Evolutionary conservation across 2,797 vertebrate species (phyloP), one percentile per base, ranked within the genome.

Genomic region (Falco peregrinus): DNA sequence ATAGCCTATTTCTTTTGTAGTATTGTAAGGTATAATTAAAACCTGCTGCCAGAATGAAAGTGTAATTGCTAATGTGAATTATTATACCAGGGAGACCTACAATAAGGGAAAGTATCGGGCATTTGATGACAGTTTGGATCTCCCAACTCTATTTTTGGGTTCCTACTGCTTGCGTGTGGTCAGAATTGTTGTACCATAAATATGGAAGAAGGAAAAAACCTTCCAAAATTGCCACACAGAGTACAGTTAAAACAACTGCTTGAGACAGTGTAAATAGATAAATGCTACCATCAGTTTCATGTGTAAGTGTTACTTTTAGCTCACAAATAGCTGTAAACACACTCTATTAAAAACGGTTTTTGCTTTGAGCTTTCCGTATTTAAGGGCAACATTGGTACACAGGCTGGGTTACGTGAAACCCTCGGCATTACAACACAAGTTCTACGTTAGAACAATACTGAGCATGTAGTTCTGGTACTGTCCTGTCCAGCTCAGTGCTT

Each of bases 1-100:
- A 92, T 63, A 77, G 51, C 20, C 51, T 84, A 8, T 80, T 74
- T 87, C 60, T 84, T 53, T 33, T 57, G 33, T 77, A 15, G 25
- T 39, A 20, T 41, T 26, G 67, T 41, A 47, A 87, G 41, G 21
- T 80, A 33, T 63, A 87, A 87, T 95, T 94, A 87, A 94, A 94
- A 60, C 22, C 56, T 69, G 45, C 60, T 84, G 56, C 79, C 87
- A 77, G 67, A 54, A 45, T n/a, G 56, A 13, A 74, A 47, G 39
- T 28, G 50, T 69, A 69, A 65, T 87, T 92, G 56, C 75, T 56
- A 35, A 47, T 43, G 41, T 73, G 47, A 75, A 47, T 90, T 84
- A 54, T 6, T 84, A 16, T 28, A 18, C 65, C 47, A 18, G 64
- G 79, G 87, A 84, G 89, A 87, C 33, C 86, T 87, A 16, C 41